phyloP scores from a whole-genome alignment of 2,888 invertebrate genomes.

The Brachyopa scutellaris region DNA sequence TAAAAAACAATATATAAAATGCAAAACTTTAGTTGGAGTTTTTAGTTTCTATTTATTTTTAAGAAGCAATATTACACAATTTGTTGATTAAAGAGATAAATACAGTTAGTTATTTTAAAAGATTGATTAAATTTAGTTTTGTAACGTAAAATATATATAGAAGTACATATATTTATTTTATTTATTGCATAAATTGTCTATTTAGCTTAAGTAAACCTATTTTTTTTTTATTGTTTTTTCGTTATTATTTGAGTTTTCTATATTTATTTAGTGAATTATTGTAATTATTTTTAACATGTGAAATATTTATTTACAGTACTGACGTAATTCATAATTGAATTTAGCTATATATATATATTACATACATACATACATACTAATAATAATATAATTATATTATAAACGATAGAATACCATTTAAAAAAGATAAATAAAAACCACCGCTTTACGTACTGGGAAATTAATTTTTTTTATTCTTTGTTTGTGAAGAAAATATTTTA shows the following conservation, averaged over 20 bases:
- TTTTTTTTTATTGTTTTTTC: neutral
- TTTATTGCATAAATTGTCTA: conserved; percentile 30
- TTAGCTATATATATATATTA: conserved; percentile 53
- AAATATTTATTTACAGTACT: conserved; percentile 52
- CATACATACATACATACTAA: conserved; percentile 54
- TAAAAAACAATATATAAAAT: conserved; percentile 8
- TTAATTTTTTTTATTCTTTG: neutral
- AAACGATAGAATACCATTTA: conserved; percentile 67
- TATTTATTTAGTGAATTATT: conserved; percentile 64
- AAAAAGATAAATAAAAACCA: conserved; percentile 80
- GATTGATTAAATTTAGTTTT: conserved; percentile 35
- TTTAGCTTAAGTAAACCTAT: conserved; percentile 15
- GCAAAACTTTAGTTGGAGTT: conserved; percentile 11
- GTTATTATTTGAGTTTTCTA: no score
- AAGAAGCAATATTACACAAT: neutral
- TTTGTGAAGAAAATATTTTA: no score
- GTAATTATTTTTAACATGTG: conserved; percentile 46
- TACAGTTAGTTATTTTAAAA: conserved; percentile 27
- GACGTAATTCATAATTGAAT: conserved; percentile 65
- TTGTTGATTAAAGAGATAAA: conserved; percentile 28
- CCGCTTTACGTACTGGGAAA: conserved; percentile 79
- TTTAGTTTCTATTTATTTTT: conserved; percentile 28
- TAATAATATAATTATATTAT: conserved; percentile 64
- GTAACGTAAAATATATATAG: conserved; percentile 39
- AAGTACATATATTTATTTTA: conserved; percentile 22